phyloP scores from a whole-genome alignment of 2,797 vertebrate genomes.

The Arnoldichthys spilopterus region DNA sequence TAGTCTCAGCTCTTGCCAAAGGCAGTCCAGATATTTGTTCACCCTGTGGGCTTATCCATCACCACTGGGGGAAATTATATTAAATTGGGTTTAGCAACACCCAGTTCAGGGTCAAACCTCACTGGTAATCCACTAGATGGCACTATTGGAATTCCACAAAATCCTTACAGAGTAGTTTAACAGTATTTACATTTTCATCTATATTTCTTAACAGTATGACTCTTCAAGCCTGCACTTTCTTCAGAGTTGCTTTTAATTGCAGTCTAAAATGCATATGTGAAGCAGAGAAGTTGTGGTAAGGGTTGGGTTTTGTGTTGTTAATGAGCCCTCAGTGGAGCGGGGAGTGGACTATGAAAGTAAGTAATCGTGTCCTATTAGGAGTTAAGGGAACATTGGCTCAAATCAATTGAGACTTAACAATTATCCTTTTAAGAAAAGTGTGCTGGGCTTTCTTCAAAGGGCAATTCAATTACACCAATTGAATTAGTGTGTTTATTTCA shows the following conservation, averaged over 20 bases:
- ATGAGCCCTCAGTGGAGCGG: constrained; percentile 12
- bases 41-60: neutral
- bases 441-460: constrained; percentile 58
- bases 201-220: neutral
- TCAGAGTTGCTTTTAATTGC: neutral
- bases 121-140: constrained; percentile 49
- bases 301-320: neutral
- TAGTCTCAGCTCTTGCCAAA: neutral
- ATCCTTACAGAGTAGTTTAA: no score
- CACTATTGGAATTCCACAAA: neutral
- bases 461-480: constrained; percentile 65
- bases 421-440: constrained; percentile 27
- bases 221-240: neutral
- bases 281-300: neutral
- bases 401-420: constrained; percentile 64
- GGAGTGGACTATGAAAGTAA: constrained; percentile 12
- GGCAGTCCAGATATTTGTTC: neutral
- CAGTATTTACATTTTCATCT: neutral
- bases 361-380: constrained; percentile 9
- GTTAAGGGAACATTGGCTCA: constrained; percentile 38
- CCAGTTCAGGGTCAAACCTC: neutral
- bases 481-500: constrained; percentile 60
- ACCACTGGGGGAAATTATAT: neutral
- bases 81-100: neutral
- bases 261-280: neutral